These are phyloP conservation scores for Hozukius guyotensis DNA, from an alignment of 2,797 vertebrate species.

Conservation along the genomic window DNA sequence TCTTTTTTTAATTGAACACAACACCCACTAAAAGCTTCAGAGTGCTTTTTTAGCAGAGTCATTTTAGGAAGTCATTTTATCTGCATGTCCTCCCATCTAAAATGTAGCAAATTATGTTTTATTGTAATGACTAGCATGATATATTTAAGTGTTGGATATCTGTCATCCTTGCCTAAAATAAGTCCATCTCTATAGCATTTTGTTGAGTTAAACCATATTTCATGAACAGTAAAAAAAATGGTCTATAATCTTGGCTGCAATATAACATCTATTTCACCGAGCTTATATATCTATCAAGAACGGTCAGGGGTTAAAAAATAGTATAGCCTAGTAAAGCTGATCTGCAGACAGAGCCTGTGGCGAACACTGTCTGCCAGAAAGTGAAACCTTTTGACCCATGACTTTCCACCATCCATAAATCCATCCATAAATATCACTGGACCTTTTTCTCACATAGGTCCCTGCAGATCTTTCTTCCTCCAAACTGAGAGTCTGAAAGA, in stretches of 20 bases:
- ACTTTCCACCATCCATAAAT: conserved; percentile 28
- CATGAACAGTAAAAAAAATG: background rate
- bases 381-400: conserved; percentile 55
- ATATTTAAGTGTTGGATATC: background rate
- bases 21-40: conserved; percentile 2
- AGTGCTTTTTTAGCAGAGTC: conserved; percentile 4
- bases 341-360: conserved; percentile 14
- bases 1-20: conserved; percentile 10
- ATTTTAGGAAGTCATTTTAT: background rate
- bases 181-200: background rate
- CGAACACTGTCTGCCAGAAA: conserved; percentile 7
- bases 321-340: background rate
- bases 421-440: conserved; percentile 52
- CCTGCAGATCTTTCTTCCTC: background rate
- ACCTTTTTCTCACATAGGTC: background rate
- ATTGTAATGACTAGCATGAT: background rate
- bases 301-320: conserved; percentile 9
- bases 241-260: background rate
- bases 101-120: background rate
- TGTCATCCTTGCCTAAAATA: background rate
- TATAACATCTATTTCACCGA: background rate
- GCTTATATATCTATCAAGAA: background rate
- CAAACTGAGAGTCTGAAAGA: conserved; percentile 11
- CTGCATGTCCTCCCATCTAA: background rate
- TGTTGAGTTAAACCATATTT: background rate